A percentile compares a stretch with the other conserved stretches of the same genome.
Conservation (phyloP, 2,888 invertebrate species). For the Muscina levida region DNA sequence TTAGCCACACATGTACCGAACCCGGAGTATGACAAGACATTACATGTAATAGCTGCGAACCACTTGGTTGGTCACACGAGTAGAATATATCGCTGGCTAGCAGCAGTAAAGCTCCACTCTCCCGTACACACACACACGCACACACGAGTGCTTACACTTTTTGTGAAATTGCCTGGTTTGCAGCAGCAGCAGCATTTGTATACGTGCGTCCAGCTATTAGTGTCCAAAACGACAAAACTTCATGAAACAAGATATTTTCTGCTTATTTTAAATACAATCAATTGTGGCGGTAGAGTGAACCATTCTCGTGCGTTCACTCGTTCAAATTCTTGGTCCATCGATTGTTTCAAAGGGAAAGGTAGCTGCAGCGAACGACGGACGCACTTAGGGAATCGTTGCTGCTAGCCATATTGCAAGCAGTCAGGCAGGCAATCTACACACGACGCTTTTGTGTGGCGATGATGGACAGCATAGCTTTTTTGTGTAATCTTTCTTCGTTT, state of each 20-base stretch:
- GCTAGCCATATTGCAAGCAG: conserved; percentile 37
- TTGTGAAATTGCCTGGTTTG: neutral
- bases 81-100: conserved; percentile 35
- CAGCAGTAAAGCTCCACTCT: too few relatives aligned
- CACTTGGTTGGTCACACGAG: conserved; percentile 59
- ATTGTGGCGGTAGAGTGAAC: conserved; percentile 11
- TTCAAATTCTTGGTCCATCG: too few relatives aligned
- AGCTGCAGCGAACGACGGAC: too few relatives aligned
- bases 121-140: too few relatives aligned
- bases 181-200: neutral
- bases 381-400: neutral
- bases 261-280: conserved; percentile 62
- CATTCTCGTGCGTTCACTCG: conserved; percentile 33
- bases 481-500: conserved; percentile 68
- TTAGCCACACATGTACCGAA: conserved; percentile 40
- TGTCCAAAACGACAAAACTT: conserved; percentile 35
- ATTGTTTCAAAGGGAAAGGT: too few relatives aligned
- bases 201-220: conserved; percentile 30
- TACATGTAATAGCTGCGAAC: neutral
- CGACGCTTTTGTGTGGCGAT: conserved; percentile 16
- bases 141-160: too few relatives aligned
- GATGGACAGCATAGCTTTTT: conserved; percentile 33
- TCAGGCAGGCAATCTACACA: conserved; percentile 51
- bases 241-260: conserved; percentile 64
- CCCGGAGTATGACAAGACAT: neutral